Percentiles rank a stretch among this genome's conserved stretches.
Conservation (phyloP, 2,797 vertebrate species). For the Scleropages formosus region DNA sequence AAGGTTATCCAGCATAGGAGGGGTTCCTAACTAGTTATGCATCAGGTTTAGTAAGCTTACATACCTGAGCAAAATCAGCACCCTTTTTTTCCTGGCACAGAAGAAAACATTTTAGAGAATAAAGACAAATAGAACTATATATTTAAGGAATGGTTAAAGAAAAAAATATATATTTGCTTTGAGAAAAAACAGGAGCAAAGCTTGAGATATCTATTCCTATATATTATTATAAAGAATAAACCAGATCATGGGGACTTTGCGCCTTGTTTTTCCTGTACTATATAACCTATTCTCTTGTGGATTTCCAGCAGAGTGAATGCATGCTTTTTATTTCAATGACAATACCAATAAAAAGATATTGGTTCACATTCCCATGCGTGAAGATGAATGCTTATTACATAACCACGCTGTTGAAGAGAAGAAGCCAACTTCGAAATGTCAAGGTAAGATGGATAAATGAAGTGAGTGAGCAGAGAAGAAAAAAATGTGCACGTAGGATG, state of each 20-base stretch:
- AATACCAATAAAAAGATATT: neutral
- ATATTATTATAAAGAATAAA: too few relatives aligned
- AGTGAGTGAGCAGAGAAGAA: constrained; percentile 25
- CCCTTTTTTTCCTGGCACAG: too few relatives aligned
- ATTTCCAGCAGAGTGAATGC: neutral
- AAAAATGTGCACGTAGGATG: constrained; percentile 24
- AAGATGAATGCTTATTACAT: constrained; percentile 40
- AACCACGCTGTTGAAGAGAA: constrained; percentile 34
- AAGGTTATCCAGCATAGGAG: neutral
- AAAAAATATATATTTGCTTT: neutral
- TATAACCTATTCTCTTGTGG: constrained; percentile 20
- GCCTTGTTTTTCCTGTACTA: too few relatives aligned
- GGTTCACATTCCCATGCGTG: constrained; percentile 20
- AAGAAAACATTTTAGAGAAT: neutral
- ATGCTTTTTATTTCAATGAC: neutral
- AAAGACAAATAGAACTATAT: too few relatives aligned
- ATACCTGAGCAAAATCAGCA: too few relatives aligned
- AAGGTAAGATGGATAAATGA: constrained; percentile 46
- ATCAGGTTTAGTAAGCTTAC: neutral
- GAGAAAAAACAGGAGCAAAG: too few relatives aligned
- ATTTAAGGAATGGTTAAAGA: neutral
- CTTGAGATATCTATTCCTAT: too few relatives aligned
- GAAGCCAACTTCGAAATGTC: constrained; percentile 44
- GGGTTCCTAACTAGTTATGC: neutral
- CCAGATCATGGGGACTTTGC: too few relatives aligned